Conservation (phyloP, 2,797 vertebrate genomes). For the Clarias laeviceps region DNA sequence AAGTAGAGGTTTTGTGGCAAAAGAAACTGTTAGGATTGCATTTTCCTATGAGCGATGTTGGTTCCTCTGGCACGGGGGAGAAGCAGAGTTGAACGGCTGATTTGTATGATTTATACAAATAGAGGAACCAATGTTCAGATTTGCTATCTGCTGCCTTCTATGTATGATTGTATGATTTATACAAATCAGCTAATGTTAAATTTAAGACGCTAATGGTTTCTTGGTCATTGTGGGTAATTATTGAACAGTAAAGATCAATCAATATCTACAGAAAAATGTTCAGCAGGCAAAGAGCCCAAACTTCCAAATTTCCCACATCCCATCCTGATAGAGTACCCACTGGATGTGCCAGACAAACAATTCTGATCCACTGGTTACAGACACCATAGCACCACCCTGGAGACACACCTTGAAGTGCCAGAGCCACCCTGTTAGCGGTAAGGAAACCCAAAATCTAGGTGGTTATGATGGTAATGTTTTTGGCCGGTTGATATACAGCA, state of each 20-base stretch:
- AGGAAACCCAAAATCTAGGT: no score
- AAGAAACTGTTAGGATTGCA: no score
- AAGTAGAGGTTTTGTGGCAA: not conserved
- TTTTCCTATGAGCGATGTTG: not conserved
- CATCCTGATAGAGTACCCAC: no score
- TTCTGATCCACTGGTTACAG: no score
- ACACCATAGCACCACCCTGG: no score
- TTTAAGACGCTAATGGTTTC: no score
- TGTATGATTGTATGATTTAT: not conserved
- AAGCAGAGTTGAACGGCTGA: not conserved
- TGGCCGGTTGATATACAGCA: not conserved
- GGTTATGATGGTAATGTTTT: no score
- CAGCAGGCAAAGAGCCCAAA: not conserved
- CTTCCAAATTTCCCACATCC: no score
- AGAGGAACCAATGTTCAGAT: constrained; percentile 15
- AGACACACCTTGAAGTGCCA: no score
- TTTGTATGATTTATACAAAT: not conserved
- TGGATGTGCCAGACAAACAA: no score
- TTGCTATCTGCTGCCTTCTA: constrained; percentile 29
- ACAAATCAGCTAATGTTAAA: no score
- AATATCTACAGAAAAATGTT: not conserved
- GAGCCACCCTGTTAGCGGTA: no score
- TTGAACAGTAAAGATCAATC: not conserved
- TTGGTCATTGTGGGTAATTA: not conserved
- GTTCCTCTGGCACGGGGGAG: not conserved